These are phyloP conservation scores for Yasuhikotakia modesta DNA, from an alignment of 2,797 vertebrate genomes.

Conservation along the genomic window DNA sequence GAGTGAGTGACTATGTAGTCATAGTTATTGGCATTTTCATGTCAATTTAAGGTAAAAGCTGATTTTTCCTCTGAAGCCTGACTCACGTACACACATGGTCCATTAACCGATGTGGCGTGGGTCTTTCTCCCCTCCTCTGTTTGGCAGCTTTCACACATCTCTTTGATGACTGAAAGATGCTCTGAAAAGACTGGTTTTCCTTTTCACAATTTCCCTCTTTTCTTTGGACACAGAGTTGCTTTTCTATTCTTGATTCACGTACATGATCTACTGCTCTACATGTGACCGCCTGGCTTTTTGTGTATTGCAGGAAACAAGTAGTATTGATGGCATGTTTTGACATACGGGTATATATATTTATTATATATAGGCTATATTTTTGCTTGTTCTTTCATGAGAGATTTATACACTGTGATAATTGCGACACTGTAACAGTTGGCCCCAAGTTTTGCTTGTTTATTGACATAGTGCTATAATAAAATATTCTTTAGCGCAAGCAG, in stretches of 20 bases:
- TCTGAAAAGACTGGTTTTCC: constrained; percentile 40
- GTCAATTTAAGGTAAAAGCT: constrained; percentile 37
- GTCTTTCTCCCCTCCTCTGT: constrained; percentile 14
- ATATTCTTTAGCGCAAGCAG: constrained; percentile 44
- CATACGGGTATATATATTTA: constrained; percentile 17
- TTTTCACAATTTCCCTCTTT: constrained; percentile 1
- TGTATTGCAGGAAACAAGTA: constrained; percentile 39
- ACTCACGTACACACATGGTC: constrained; percentile 23
- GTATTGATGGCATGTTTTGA: constrained; percentile 43
- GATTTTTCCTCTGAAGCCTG: constrained; percentile 26
- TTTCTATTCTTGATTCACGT: constrained; percentile 33
- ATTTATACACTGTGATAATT: constrained; percentile 53
- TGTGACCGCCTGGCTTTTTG: constrained; percentile 22
- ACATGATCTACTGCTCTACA: constrained; percentile 21
- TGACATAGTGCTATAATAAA: constrained; percentile 36
- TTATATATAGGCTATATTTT: constrained; percentile 15
- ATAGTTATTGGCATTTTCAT: constrained; percentile 38
- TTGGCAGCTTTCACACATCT: constrained; percentile 21
- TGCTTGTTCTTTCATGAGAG: constrained; percentile 35
- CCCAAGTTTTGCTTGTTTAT: constrained; percentile 46
- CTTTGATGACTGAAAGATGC: constrained; percentile 30
- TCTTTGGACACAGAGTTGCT: constrained; percentile 13
- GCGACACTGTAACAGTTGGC: constrained; percentile 37
- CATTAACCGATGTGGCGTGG: constrained; percentile 37
- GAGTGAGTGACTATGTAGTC: background rate